Percentiles rank a stretch among this genome's conserved stretches.
phyloP scores from a whole-genome alignment of 2,797 vertebrate species.

The Cichlasoma orientale region DNA sequence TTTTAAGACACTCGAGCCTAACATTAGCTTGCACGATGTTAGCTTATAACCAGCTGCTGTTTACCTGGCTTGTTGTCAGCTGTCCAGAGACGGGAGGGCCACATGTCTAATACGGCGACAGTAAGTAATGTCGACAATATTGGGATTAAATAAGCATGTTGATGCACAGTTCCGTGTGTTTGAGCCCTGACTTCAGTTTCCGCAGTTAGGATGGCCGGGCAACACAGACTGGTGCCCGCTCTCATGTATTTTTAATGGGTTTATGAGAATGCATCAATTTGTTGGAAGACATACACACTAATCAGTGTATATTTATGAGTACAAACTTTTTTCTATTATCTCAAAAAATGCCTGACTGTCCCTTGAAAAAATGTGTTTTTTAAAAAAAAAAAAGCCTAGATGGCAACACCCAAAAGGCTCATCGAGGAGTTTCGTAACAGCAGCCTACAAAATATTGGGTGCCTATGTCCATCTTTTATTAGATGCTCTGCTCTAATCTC shows the following conservation, averaged over 20 bases:
- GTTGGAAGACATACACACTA: background rate
- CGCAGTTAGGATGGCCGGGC: background rate
- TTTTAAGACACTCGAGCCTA: too few species aligned
- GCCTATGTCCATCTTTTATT: conserved; percentile 22
- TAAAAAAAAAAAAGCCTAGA: background rate
- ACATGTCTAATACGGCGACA: background rate
- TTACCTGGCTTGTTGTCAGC: background rate
- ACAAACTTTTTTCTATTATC: background rate
- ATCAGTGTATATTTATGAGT: background rate
- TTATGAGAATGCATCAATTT: background rate
- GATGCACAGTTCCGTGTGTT: background rate
- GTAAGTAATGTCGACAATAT: background rate
- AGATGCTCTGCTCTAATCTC: conserved; percentile 23
- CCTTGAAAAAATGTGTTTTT: background rate
- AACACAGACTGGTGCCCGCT: background rate
- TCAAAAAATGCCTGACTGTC: background rate
- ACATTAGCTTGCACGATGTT: too few species aligned
- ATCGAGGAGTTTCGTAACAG: fast-evolving
- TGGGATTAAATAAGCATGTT: background rate
- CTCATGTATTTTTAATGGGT: background rate
- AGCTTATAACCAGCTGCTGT: background rate
- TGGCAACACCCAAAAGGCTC: background rate
- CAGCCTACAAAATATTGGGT: background rate
- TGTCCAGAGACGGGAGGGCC: fast-evolving
- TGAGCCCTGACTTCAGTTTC: background rate